Base-by-base conservation (phyloP, 2,797 vertebrate species). In the Molossus molossus region DNA sequence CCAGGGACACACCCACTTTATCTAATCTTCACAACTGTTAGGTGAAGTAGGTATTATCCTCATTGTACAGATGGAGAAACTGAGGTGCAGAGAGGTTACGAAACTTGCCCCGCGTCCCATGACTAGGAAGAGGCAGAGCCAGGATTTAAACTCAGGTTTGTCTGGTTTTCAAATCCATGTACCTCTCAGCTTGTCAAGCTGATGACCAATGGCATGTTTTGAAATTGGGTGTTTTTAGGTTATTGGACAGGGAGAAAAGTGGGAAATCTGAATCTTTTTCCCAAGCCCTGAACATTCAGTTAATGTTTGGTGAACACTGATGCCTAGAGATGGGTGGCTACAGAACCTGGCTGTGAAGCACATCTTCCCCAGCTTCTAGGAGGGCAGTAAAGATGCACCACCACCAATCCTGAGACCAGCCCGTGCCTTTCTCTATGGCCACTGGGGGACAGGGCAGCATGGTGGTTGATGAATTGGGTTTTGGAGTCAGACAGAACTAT, bases 51-150 rank as follows among this genome's bases (percentile, higher is more conserved):
- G 5, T 53, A 40, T 77, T 65, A 23, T 33, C 55, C 11, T 75
- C 79, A 62, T 29, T 18, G 87, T 10, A 40, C 40, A 81, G 93
- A 73, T 6, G 50, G 70, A 87, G 92, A 89, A 87, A 81, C 33
- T 25, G 50, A 87, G 86, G 67, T 29, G n/a, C 40, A 84, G 37
- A 69, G 62, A 84, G 60, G 50, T 33, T 37, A 87, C 50, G 85
- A 69, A 72, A 64, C 37, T 25, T 4, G 5, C 83, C 20, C n/a
- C 20, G 13, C 25, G 29, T 25, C 75, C 50, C 37, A 69, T 3
- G 50, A 58, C 29, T 33, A 57, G 14, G 15, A 67, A 77, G 37
- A 6, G 6, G 60, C 57, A 69, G 75, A 79, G 29, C 40, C 5
- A 7, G 83, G 70, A 67, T 72, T 92, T 75, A 72, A 93, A 84